phyloP scores from a whole-genome alignment of 2,113 vertebrate genomes.

The Tragelaphus buxtoni region DNA sequence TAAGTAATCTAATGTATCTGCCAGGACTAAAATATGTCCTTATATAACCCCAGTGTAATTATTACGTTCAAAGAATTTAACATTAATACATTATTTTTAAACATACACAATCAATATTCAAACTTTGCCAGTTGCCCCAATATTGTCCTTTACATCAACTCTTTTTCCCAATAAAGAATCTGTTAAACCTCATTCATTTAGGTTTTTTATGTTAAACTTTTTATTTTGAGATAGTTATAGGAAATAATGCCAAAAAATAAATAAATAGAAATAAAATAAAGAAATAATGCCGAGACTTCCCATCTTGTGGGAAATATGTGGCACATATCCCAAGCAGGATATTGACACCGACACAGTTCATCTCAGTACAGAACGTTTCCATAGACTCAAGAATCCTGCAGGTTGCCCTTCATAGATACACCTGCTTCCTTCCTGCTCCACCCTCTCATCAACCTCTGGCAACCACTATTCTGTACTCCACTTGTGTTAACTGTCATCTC shows the following conservation, averaged over 20 bases:
- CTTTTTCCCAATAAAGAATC: background rate
- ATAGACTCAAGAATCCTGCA: background rate
- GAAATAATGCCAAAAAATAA: background rate
- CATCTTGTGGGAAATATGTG: background rate
- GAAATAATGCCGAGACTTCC: background rate
- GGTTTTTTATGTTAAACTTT: background rate
- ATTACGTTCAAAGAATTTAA: background rate
- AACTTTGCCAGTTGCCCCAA: background rate
- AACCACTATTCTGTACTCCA: background rate
- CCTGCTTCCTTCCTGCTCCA: background rate
- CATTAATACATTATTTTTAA: background rate
- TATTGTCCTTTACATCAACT: background rate
- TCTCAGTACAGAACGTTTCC: background rate
- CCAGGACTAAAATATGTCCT: background rate
- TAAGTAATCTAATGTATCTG: background rate
- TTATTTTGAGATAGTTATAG: background rate
- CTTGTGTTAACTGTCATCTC: background rate
- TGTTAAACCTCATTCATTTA: background rate
- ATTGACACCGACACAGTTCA: accelerated
- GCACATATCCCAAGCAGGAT: background rate
- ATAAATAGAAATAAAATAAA: background rate
- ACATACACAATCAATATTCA: background rate
- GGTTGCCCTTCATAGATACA: background rate
- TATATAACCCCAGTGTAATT: background rate
- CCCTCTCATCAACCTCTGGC: background rate